Evolutionary conservation across 2,113 vertebrate species (phyloP).

Genomic region (Pollachius pollachius): DNA sequence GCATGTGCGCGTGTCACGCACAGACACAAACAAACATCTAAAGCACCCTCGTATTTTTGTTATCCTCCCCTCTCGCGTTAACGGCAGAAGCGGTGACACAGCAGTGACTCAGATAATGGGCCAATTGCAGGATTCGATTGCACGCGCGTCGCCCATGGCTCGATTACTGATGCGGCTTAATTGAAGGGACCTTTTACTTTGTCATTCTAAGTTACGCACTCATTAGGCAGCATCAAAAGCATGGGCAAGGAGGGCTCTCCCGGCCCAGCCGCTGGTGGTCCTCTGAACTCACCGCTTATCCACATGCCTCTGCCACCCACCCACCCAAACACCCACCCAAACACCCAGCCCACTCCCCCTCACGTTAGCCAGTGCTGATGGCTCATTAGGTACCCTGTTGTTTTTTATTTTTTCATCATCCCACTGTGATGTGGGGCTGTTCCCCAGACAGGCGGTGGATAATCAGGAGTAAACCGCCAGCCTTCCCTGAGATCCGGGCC

Average conservation of each 20-base stretch:
- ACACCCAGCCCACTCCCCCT: constrained; percentile 22
- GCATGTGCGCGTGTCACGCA: no score
- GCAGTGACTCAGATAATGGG: not conserved
- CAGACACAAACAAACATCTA: constrained; percentile 13
- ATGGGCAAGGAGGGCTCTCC: constrained; percentile 5
- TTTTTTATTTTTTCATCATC: no score
- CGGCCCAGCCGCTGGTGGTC: constrained; percentile 27
- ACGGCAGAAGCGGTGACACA: constrained; percentile 12
- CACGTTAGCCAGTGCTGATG: constrained; percentile 35
- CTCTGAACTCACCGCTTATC: constrained; percentile 31
- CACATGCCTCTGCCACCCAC: constrained; percentile 11
- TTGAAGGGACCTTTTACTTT: constrained; percentile 42
- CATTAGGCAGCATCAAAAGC: constrained; percentile 46
- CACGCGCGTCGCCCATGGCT: constrained; percentile 36
- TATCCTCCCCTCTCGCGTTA: constrained; percentile 6
- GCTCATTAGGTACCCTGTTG: constrained; percentile 38
- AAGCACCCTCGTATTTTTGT: constrained; percentile 2
- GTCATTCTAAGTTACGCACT: constrained; percentile 33
- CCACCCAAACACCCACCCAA: not conserved
- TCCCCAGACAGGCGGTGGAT: no score
- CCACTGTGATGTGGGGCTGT: no score
- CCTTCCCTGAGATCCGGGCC: no score
- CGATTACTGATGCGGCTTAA: constrained; percentile 44
- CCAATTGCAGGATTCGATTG: constrained; percentile 23
- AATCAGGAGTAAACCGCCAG: no score